phyloP scores from a whole-genome alignment of 2,888 invertebrate genomes.

The Rhingia rostrata region DNA sequence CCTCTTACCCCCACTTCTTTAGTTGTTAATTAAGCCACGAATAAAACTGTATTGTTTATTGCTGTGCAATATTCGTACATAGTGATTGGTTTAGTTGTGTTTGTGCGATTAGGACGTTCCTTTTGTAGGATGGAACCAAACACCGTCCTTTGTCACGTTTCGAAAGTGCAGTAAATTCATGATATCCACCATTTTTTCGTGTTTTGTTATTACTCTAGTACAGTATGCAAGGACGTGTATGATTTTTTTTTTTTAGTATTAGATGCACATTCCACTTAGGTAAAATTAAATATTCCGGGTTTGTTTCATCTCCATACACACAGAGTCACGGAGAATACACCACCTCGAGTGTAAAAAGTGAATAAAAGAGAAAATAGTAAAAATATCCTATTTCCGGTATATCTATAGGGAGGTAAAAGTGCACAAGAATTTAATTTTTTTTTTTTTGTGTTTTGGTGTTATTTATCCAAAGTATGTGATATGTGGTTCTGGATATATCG shows the following conservation, averaged over 20 bases:
- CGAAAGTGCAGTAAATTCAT: slow-evolving; percentile 33
- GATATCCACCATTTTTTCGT: slow-evolving; percentile 16
- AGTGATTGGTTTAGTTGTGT: slow-evolving; percentile 23
- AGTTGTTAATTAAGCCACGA: slow-evolving; percentile 23
- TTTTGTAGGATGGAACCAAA: background rate
- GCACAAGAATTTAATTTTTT: slow-evolving; percentile 49
- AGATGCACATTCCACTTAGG: slow-evolving; percentile 53
- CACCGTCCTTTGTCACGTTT: slow-evolving; percentile 30
- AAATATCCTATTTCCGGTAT: slow-evolving; percentile 40
- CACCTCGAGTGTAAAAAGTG: slow-evolving; percentile 36
- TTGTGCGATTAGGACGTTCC: slow-evolving; percentile 2
- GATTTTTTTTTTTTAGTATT: slow-evolving; percentile 19
- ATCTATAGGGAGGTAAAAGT: slow-evolving; percentile 19
- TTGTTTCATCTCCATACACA: slow-evolving; percentile 52
- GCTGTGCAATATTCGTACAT: background rate
- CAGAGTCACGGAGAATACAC: slow-evolving; percentile 17
- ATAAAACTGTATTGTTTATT: slow-evolving; percentile 17
- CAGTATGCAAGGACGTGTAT: background rate
- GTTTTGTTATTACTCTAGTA: background rate
- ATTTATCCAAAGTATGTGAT: background rate
- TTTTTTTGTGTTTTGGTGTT: slow-evolving; percentile 13
- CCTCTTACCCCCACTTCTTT: background rate
- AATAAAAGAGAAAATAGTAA: slow-evolving; percentile 35
- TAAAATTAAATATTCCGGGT: slow-evolving; percentile 65
- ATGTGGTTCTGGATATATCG: slow-evolving; percentile 8